Evolutionary conservation across 2,888 invertebrate genomes (phyloP), one percentile per base, ranked within the genome.

Genomic region (Gymnocheta viridis): DNA sequence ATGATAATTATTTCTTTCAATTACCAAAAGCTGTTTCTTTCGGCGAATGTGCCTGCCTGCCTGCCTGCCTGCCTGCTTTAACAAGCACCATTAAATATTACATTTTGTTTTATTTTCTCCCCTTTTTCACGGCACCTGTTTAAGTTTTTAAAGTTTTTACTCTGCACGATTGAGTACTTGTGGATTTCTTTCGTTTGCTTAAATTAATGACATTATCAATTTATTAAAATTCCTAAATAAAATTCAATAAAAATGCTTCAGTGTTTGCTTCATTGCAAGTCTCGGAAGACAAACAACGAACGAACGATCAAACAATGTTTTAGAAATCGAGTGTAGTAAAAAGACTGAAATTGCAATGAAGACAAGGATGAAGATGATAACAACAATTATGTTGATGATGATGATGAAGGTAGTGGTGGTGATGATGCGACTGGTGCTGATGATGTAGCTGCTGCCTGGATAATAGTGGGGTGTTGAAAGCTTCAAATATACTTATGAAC

Each of bases 131-230:
- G 41, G 66, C 83, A 84, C 83, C 80, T 84, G 82, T 80, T 85
- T 54, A 41, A 66, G 10, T 66, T 49, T 51, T 17, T 14, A 32
- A 22, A 38, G 9, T 22, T 60, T 60, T 69, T 77, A 5, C 0
- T 66, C 12, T 44, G 14, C 1, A 17, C 32, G 22, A 12, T 5
- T 22, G 9, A 12, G 2, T 24, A 19, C 22, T 24, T 35, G n/a
- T 17, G 56, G 22, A 49, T 9, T 41, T 44, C 10, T 62, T 56
- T 35, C n/a, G 22, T 54, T 58, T 77, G 22, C 32, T 76, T 22
- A 82, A 80, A 82, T 82, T 77, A 85, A 77, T 82, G 76, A 74
- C 77, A 82, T 85, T 77, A 82, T 82, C 81, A 82, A 79, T 79
- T 82, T 82, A 82, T 77, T 81, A 85, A 82, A 74, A 80, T 82